A percentile compares a stretch with the other conserved stretches of the same genome.
phyloP scores from a whole-genome alignment of 1,140 invertebrate species.

The Drosophila hydei region DNA sequence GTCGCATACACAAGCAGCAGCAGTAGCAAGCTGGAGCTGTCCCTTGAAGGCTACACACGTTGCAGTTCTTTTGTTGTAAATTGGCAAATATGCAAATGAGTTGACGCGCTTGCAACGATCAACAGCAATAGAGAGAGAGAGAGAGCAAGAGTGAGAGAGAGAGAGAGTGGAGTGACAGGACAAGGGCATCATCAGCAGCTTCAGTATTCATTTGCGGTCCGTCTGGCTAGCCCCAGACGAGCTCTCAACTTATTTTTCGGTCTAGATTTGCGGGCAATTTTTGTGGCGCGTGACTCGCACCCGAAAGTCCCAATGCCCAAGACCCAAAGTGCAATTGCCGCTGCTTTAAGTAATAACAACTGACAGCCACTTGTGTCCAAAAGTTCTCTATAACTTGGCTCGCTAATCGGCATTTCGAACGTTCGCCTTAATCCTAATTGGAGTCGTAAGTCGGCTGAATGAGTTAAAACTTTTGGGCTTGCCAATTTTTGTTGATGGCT shows the following conservation, averaged over 20 bases:
- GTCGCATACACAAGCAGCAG: slow-evolving; percentile 68
- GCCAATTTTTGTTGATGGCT: slow-evolving; percentile 51
- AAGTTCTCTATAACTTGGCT: slow-evolving; percentile 44
- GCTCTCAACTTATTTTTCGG: slow-evolving; percentile 24
- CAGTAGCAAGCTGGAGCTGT: not conserved
- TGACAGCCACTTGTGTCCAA: slow-evolving; percentile 46
- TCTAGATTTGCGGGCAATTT: slow-evolving; percentile 63
- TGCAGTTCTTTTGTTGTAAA: slow-evolving; percentile 78
- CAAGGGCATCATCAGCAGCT: slow-evolving; percentile 48
- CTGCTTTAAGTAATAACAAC: slow-evolving; percentile 39
- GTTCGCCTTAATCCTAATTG: slow-evolving; percentile 62
- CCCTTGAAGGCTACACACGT: slow-evolving; percentile 56
- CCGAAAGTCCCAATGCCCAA: not conserved
- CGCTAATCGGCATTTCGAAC: slow-evolving; percentile 47
- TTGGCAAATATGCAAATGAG: slow-evolving; percentile 76
- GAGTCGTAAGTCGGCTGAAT: slow-evolving; percentile 36
- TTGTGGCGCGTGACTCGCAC: slow-evolving; percentile 47
- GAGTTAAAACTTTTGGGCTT: slow-evolving; percentile 47
- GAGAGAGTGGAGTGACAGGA: not conserved
- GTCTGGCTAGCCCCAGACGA: slow-evolving; percentile 32
- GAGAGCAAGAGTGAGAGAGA: not conserved
- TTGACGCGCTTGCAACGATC: slow-evolving; percentile 56
- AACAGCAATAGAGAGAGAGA: slow-evolving; percentile 18
- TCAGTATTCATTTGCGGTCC: slow-evolving; percentile 45
- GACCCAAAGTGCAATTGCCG: slow-evolving; percentile 4